A percentile compares a stretch with the other conserved stretches of the same genome.
Evolutionary conservation across 2,797 vertebrate genomes (phyloP).

Genomic region (Geotrypetes seraphini): DNA sequence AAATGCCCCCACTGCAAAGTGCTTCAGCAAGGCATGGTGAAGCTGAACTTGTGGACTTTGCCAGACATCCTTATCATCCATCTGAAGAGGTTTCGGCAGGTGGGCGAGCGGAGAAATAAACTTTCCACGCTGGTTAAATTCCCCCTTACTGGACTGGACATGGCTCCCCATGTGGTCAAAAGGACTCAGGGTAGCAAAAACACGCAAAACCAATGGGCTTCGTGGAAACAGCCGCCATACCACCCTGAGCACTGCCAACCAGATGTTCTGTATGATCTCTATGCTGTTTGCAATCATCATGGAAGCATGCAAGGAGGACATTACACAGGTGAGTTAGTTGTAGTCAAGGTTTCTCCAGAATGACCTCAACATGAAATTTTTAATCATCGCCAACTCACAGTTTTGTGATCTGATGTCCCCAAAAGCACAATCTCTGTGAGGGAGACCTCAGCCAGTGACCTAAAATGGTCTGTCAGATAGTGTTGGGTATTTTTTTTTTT

Average conservation of each 20-base stretch:
- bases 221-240: conserved; percentile 53
- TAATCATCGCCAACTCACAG: no score
- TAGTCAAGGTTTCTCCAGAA: no score
- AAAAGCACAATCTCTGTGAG: no score
- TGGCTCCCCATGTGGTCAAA: conserved; percentile 82
- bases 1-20: conserved; percentile 82
- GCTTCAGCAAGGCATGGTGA: conserved; percentile 81
- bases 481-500: no score
- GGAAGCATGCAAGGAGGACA: conserved; percentile 89
- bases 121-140: conserved; percentile 79
- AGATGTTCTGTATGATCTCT: conserved; percentile 79
- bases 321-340: conserved; percentile 89
- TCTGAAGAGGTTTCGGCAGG: conserved; percentile 86
- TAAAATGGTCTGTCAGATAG: no score
- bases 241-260: conserved; percentile 44
- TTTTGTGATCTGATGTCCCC: no score
- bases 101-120: conserved; percentile 78
- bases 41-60: conserved; percentile 88
- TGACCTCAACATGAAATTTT: no score
- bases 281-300: conserved; percentile 89
- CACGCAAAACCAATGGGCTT: conserved; percentile 41
- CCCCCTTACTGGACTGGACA: conserved; percentile 72
- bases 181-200: conserved; percentile 51
- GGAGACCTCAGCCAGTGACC: no score
- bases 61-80: conserved; percentile 89